Percentiles rank a stretch among this genome's conserved stretches.
These are phyloP conservation scores for Plutomurus gul DNA, from an alignment of 1,140 invertebrate species.

Conservation along the genomic window DNA sequence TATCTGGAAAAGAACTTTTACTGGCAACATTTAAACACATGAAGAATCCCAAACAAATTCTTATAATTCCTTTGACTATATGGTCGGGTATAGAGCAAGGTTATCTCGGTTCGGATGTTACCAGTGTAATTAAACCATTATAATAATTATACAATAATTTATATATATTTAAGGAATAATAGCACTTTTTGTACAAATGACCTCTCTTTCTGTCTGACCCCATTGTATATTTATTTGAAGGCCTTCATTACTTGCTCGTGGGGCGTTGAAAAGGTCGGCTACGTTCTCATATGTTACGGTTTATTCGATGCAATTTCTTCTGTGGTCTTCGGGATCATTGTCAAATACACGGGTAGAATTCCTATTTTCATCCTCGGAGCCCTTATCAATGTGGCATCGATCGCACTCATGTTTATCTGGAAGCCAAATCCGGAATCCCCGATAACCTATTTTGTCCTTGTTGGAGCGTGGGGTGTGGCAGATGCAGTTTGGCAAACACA, in stretches of 20 bases:
- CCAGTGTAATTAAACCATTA: slow-evolving; percentile 69
- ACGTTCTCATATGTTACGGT: slow-evolving; percentile 94
- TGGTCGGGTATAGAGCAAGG: slow-evolving; percentile 98
- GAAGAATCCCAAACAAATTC: slow-evolving; percentile 70
- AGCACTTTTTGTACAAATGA: neutral
- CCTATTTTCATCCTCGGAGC: slow-evolving; percentile 81
- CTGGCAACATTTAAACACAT: slow-evolving; percentile 39
- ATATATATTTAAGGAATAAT: neutral
- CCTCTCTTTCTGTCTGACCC: too few species aligned
- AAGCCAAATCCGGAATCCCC: slow-evolving; percentile 78
- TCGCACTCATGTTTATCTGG: slow-evolving; percentile 73
- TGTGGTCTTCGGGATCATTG: slow-evolving; percentile 83
- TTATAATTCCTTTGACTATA: slow-evolving; percentile 91
- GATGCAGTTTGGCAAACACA: slow-evolving; percentile 98
- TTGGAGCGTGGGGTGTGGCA: slow-evolving; percentile 80
- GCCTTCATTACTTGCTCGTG: slow-evolving; percentile 77
- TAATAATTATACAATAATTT: neutral
- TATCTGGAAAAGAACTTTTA: slow-evolving; percentile 55
- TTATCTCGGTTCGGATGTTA: slow-evolving; percentile 67
- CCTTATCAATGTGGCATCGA: slow-evolving; percentile 70
- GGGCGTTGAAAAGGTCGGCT: slow-evolving; percentile 88
- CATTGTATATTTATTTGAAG: neutral
- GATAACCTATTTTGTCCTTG: slow-evolving; percentile 82
- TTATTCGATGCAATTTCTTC: slow-evolving; percentile 83
- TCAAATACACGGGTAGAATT: slow-evolving; percentile 87